Evolutionary conservation across 2,113 vertebrate genomes (phyloP).

Genomic region (Oriolus oriolus): DNA sequence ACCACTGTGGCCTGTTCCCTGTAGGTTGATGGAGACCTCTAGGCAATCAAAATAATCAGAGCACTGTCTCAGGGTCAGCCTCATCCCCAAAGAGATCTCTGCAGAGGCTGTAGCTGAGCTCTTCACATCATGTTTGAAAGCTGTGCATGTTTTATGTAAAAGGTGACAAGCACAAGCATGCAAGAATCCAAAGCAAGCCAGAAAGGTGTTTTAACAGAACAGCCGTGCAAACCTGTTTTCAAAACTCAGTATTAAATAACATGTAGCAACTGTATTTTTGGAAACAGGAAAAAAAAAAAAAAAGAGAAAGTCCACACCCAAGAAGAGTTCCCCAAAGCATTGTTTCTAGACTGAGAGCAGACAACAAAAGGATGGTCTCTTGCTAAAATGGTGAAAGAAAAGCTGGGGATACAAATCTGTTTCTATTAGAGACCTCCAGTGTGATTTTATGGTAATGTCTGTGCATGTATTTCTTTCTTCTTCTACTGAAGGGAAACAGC

Average conservation of each 20-base stretch:
- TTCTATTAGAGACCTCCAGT: not conserved
- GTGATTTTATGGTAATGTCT: not conserved
- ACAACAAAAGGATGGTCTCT: not conserved
- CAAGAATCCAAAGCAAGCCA: not conserved
- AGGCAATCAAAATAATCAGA: constrained; percentile 18
- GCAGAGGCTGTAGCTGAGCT: not conserved
- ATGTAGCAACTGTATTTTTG: not conserved
- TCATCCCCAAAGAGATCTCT: not conserved
- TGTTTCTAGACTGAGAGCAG: not conserved
- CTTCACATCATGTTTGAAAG: not conserved
- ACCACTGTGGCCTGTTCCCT: not conserved
- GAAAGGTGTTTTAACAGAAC: not conserved
- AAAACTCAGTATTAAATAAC: not conserved
- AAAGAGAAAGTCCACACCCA: not conserved
- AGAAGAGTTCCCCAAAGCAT: not conserved
- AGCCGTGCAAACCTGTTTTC: not conserved
- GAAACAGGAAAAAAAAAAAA: not conserved
- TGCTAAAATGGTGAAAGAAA: not conserved
- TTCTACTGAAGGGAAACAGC: not conserved
- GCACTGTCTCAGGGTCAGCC: not conserved
- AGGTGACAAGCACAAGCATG: not conserved
- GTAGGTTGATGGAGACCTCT: not conserved
- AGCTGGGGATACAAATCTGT: not conserved
- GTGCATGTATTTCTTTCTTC: not conserved
- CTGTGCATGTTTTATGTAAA: not conserved